phyloP scores from a whole-genome alignment of 2,113 vertebrate species.

The Xyrauchen texanus region DNA sequence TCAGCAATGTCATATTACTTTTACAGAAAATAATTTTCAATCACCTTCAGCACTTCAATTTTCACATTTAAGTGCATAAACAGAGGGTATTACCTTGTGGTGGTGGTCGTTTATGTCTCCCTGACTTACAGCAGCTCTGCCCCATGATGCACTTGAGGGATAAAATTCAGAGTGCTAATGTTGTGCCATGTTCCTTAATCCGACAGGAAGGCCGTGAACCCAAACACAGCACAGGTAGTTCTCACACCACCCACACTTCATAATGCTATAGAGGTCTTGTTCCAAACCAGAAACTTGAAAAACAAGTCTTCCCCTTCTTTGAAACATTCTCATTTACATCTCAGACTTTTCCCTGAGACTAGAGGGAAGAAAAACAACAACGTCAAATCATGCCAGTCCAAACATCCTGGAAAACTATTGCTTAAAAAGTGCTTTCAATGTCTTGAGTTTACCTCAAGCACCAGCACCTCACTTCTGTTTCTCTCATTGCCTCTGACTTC shows the following conservation, averaged over 20 bases:
- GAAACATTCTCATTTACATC: conserved; percentile 46
- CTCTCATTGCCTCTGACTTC: conserved; percentile 56
- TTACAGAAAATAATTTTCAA: background rate
- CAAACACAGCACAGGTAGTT: conserved; percentile 49
- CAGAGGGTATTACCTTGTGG: conserved; percentile 66
- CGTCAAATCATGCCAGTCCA: background rate
- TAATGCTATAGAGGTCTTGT: conserved; percentile 7
- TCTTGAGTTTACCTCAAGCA: background rate
- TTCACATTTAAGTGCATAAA: conserved; percentile 33
- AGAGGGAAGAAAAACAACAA: background rate
- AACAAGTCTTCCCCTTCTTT: conserved; percentile 46
- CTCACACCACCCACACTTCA: conserved; percentile 60
- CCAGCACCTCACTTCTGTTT: conserved; percentile 29
- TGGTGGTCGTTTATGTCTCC: conserved; percentile 64
- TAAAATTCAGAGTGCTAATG: conserved; percentile 32
- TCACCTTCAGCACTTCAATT: background rate
- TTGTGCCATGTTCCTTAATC: conserved; percentile 38
- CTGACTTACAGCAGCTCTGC: conserved; percentile 70
- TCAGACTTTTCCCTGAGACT: background rate
- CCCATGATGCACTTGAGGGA: conserved; percentile 66
- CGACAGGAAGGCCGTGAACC: background rate
- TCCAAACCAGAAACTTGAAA: conserved; percentile 50
- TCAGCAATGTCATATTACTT: background rate
- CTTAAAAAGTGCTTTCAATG: background rate
- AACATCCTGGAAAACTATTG: background rate